phyloP scores from a whole-genome alignment of 1,140 invertebrate genomes.

The Sminthurides bifidus region DNA sequence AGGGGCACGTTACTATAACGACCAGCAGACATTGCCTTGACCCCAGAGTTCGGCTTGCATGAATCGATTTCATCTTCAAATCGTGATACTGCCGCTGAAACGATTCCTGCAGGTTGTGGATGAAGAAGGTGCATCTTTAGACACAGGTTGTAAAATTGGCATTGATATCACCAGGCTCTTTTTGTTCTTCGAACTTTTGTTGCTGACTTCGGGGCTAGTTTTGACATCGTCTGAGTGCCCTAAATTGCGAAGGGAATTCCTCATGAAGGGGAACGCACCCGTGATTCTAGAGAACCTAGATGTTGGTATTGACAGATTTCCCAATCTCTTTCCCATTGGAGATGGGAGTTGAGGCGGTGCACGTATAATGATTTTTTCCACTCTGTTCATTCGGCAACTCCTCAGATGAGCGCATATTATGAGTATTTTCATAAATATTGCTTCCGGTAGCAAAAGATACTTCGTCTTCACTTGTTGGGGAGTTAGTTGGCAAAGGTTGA shows the following conservation, averaged over 20 bases:
- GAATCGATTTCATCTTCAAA: neutral
- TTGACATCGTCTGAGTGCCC: neutral
- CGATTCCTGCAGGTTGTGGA: neutral
- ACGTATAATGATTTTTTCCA: neutral
- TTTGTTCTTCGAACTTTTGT: slow-evolving; percentile 6
- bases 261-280: slow-evolving; percentile 24
- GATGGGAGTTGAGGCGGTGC: neutral
- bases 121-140: too few relatives aligned
- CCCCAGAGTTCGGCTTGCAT: neutral
- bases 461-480: slow-evolving; percentile 12
- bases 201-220: neutral
- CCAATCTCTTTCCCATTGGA: neutral
- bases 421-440: slow-evolving; percentile 22
- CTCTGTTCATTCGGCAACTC: neutral
- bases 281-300: slow-evolving; percentile 23
- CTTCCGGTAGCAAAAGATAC: slow-evolving; percentile 20
- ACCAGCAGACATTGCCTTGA: neutral
- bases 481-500: slow-evolving; percentile 13
- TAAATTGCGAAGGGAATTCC: slow-evolving; percentile 19
- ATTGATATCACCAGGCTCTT: slow-evolving; percentile 26
- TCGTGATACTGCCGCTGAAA: neutral
- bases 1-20: slow-evolving; percentile 1
- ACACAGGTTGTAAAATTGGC: slow-evolving; percentile 23
- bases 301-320: neutral
- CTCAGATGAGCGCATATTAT: too few relatives aligned